Base-by-base conservation (phyloP, 2,888 invertebrate genomes). In the Alloplasta piceator region DNA sequence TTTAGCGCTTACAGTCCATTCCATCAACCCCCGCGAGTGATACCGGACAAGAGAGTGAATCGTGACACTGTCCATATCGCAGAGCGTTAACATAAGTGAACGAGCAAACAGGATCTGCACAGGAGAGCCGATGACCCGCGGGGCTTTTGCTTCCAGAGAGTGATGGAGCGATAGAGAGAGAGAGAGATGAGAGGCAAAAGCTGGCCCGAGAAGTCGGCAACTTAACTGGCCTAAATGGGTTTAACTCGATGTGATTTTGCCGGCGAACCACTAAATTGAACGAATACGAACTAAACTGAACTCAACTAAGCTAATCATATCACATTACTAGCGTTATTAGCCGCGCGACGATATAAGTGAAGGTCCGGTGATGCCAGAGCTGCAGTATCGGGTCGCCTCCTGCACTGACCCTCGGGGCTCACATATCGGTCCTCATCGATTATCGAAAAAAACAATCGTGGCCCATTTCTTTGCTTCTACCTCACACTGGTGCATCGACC, bases 271-370 rank as follows among this genome's bases (percentile, higher is more conserved):
- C 90, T 91, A 90, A 91, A 91, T 91, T 91, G 91, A 91, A 91
- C 91, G 90, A 91, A 91, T 91, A 91, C 89, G 91, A 91, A 92
- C 91, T 92, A 91, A 91, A 91, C 91, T 91, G 91, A 91, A 90
- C 91, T 92, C 91, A 92, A 92, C 92, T 91, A 90, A 92, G 90
- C 91, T 92, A 91, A 92, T 92, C 91, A 91, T 91, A 91, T 92
- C 91, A 92, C 91, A 91, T 92, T 92, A 92, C 92, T 90, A 89
- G 90, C 89, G 91, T 92, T 91, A 91, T 92, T 92, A 91, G 91
- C 89, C 90, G 90, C 89, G 90, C 89, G 90, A 91, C 90, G 90
- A 91, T 92, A 91, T 91, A 91, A 92, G 92, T 89, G 89, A 92
- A 91, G 91, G 90, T 87, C 89, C 91, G 90, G 87, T 89, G 91